These are phyloP conservation scores for Bembecia ichneumoniformis DNA, from an alignment of 2,888 invertebrate species.

Conservation along the genomic window DNA sequence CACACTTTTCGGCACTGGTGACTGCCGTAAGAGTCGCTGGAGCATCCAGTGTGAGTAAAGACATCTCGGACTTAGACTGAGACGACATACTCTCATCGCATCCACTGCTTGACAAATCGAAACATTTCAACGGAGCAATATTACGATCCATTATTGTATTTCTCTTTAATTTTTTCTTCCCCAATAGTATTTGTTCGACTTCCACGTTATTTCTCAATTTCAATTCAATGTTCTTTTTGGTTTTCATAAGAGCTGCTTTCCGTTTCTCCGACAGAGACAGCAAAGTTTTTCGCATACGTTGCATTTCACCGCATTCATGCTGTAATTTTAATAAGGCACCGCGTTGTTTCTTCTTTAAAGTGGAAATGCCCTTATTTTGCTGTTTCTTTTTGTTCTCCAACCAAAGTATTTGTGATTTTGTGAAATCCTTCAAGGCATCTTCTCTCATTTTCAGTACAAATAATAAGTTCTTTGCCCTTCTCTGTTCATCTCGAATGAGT, in stretches of 20 bases:
- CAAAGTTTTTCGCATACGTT: conserved; percentile 65
- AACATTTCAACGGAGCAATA: conserved; percentile 52
- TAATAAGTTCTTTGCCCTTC: conserved; percentile 59
- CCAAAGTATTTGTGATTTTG: conserved; percentile 64
- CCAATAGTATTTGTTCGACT: conserved; percentile 46
- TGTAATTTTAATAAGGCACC: conserved; percentile 76
- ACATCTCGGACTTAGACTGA: not conserved
- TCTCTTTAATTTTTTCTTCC: conserved; percentile 52
- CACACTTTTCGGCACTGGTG: conserved; percentile 44
- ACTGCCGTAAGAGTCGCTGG: conserved; percentile 7
- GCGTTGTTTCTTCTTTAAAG: conserved; percentile 77
- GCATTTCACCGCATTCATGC: conserved; percentile 79
- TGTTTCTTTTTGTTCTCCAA: conserved; percentile 62
- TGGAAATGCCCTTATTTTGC: conserved; percentile 56
- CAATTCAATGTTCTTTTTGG: conserved; percentile 57
- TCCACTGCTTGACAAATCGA: conserved; percentile 58
- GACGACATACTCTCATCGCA: conserved; percentile 44
- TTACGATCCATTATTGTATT: conserved; percentile 31
- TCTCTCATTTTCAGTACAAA: conserved; percentile 63
- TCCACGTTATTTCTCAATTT: conserved; percentile 47
- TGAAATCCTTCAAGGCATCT: conserved; percentile 62
- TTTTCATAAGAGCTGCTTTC: conserved; percentile 56
- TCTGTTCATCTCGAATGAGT: conserved; percentile 67
- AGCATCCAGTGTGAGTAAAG: not conserved
- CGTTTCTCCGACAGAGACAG: conserved; percentile 55